These are phyloP conservation scores for Bucorvus abyssinicus DNA, from an alignment of 2,797 vertebrate genomes.

Conservation along the genomic window DNA sequence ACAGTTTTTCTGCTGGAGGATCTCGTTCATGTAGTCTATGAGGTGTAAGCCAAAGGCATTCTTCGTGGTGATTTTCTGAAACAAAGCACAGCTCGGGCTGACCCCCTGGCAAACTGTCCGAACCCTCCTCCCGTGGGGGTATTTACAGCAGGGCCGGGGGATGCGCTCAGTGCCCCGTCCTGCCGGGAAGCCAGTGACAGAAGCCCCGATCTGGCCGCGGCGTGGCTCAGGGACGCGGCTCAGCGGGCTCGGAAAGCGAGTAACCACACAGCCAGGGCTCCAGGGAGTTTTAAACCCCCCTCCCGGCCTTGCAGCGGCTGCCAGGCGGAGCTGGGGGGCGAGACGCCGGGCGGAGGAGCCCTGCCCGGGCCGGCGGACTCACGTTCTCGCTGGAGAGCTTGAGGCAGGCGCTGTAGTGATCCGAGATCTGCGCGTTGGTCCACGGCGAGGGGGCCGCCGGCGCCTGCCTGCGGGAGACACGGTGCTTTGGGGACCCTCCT, in stretches of 20 bases:
- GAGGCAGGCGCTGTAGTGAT: slow-evolving; percentile 96
- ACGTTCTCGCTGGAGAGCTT: slow-evolving; percentile 94
- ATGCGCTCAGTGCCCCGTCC: rapidly evolving
- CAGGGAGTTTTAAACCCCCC: not conserved
- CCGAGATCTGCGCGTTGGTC: slow-evolving; percentile 89
- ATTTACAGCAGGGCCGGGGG: too few relatives aligned
- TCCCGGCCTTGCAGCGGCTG: not conserved
- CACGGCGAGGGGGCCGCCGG: slow-evolving; percentile 79
- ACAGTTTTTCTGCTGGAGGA: slow-evolving; percentile 89
- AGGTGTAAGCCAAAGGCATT: slow-evolving; percentile 95
- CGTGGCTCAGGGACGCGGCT: not conserved
- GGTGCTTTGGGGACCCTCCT: not conserved
- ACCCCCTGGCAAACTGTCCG: not conserved
- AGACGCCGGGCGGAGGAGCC: not conserved
- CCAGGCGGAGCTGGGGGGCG: rapidly evolving
- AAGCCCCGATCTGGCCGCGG: not conserved
- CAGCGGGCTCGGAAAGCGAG: not conserved
- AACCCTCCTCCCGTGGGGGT: not conserved
- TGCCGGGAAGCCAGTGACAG: not conserved
- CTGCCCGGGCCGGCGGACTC: slow-evolving; percentile 60
- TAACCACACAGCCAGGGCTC: rapidly evolving
- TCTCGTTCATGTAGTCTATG: slow-evolving; percentile 94
- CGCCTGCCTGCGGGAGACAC: slow-evolving; percentile 64
- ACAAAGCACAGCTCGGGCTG: not conserved
- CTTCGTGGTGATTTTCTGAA: slow-evolving; percentile 96